Evolutionary conservation across 2,888 invertebrate genomes (phyloP), one percentile per base, ranked within the genome.

Genomic region (Hirtodrosophila trivittata): DNA sequence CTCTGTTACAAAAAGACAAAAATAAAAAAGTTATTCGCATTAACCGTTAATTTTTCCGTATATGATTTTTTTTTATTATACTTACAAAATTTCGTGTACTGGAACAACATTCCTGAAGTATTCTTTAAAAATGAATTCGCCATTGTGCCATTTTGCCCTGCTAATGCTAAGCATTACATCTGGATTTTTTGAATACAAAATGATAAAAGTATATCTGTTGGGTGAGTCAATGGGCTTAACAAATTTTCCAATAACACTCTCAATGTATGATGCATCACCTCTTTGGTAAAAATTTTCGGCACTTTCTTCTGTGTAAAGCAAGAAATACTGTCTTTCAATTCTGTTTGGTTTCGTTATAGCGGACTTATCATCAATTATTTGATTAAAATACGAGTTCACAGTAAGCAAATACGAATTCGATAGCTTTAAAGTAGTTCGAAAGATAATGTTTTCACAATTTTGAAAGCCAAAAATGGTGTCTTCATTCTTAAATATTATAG

Each of bases 91-190:
- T 18, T 80, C 83, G 26, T 4, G 1, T 0, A 76, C 49, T 18
- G 67, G 56, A 37, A 80, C 58, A 0, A 7, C 10, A 28, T 66
- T 81, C 0, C 80, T 45, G 12, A 80, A 83, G 25, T 80, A 80
- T 38, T 82, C 81, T 38, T 66, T 73, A 2, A 84, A 13, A 0
- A 60, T 39, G 9, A 75, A 69, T 4, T 42, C 49, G 0, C 51
- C 64, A 0, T 55, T 56, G 3, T 66, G 41, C 0, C 57, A 41
- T 30, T 59, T 58, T 0, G 55, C 68, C 1, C 67, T 66, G 1
- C 69, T 55, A 10, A 81, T 56, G 55, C 80, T 83, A 1, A 63
- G 12, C 55, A 73, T 33, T 1, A 38, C 13, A 33, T 77, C 59
- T 0, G 75, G 75, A 38, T 65, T 54, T 47, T 63, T 77, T 0